phyloP scores from a whole-genome alignment of 2,888 invertebrate species.

The Trichopria drosophilae region DNA sequence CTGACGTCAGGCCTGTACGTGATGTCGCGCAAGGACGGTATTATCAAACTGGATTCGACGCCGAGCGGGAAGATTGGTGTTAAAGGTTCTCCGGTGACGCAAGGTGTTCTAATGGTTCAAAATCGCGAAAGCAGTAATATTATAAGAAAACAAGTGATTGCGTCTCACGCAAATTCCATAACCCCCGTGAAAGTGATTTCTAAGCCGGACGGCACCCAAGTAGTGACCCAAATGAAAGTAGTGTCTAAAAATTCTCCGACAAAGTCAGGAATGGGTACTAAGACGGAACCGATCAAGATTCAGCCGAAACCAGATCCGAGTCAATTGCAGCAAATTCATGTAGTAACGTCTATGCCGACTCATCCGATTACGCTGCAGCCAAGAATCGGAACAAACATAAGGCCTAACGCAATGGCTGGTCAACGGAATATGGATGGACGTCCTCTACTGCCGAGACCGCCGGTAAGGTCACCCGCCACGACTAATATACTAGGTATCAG shows the following conservation, averaged over 20 bases:
- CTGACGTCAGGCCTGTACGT: constrained; percentile 71
- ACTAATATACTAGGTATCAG: constrained; percentile 30
- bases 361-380: constrained; percentile 43
- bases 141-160: constrained; percentile 52
- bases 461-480: constrained; percentile 45
- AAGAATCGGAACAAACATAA: constrained; percentile 28
- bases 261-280: constrained; percentile 40
- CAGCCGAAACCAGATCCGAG: constrained; percentile 55
- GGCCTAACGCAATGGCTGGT: constrained; percentile 41
- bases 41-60: constrained; percentile 71
- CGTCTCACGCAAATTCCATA: constrained; percentile 46
- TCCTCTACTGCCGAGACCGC: constrained; percentile 48
- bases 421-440: constrained; percentile 47
- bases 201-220: constrained; percentile 54
- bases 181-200: constrained; percentile 55
- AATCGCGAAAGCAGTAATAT: constrained; percentile 50
- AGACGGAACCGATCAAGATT: constrained; percentile 54
- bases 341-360: constrained; percentile 51
- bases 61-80: constrained; percentile 59
- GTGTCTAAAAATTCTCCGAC: constrained; percentile 45
- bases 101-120: constrained; percentile 54
- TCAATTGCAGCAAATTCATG: constrained; percentile 53
- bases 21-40: constrained; percentile 76
- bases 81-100: constrained; percentile 61
- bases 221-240: constrained; percentile 57